Conservation (phyloP, 2,113 vertebrate genomes). For the Oncorhynchus mykiss region DNA sequence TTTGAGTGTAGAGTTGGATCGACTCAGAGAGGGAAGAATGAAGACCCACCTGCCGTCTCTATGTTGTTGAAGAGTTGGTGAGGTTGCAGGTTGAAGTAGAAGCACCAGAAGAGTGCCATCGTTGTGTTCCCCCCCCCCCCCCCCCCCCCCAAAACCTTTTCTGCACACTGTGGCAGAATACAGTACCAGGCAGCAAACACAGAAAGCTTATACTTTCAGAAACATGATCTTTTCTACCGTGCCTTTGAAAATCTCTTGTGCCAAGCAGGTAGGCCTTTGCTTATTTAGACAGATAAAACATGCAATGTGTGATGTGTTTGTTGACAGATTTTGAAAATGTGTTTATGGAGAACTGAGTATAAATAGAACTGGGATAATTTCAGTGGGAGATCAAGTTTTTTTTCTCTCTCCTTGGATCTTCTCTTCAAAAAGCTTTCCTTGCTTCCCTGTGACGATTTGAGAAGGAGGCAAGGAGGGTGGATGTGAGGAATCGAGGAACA, state of each 20-base stretch:
- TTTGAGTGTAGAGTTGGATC: slow-evolving; percentile 22
- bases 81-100: not conserved
- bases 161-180: slow-evolving; percentile 13
- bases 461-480: too few relatives aligned
- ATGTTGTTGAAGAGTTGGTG: slow-evolving; percentile 21
- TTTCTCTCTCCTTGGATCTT: too few relatives aligned
- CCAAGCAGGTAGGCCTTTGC: slow-evolving; percentile 57
- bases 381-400: too few relatives aligned
- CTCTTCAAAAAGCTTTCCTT: too few relatives aligned
- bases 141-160: too few relatives aligned
- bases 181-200: not conserved
- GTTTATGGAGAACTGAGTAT: too few relatives aligned
- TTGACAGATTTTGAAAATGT: not conserved
- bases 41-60: slow-evolving; percentile 31
- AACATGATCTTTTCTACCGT: slow-evolving; percentile 56
- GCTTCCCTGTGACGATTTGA: too few relatives aligned
- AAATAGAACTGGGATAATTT: slow-evolving; percentile 17
- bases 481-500: too few relatives aligned
- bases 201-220: slow-evolving; percentile 13
- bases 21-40: slow-evolving; percentile 7
- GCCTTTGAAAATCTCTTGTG: slow-evolving; percentile 51
- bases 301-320: not conserved
- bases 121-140: not conserved
- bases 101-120: not conserved
- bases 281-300: not conserved